Evolutionary conservation across 2,888 invertebrate species (phyloP).

Genomic region (Ceraclea dissimilis): DNA sequence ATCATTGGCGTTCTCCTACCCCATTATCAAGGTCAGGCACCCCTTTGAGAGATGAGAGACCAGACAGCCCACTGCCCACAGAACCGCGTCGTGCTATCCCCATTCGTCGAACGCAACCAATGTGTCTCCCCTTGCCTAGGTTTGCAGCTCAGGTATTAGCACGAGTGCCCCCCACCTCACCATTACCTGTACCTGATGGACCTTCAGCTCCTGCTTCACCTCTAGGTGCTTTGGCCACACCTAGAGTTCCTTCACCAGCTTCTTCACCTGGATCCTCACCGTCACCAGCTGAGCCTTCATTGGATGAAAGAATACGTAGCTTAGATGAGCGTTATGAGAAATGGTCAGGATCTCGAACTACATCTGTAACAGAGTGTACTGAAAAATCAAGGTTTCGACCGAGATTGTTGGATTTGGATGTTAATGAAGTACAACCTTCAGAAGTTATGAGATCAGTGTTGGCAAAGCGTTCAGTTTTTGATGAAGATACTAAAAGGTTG

Average conservation of each 20-base stretch:
- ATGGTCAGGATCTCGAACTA: constrained; percentile 67
- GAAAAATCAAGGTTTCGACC: constrained; percentile 58
- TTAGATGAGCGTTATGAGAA: constrained; percentile 90
- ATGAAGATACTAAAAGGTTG: constrained; percentile 88
- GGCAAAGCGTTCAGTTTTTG: constrained; percentile 89
- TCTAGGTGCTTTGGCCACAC: constrained; percentile 53
- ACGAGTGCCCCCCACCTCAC: constrained; percentile 42
- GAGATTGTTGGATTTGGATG: constrained; percentile 70
- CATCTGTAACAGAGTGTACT: constrained; percentile 47
- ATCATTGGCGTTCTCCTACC: constrained; percentile 33
- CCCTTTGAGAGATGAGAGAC: constrained; percentile 74
- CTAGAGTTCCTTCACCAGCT: constrained; percentile 65
- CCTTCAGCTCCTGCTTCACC: constrained; percentile 40
- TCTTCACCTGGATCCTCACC: constrained; percentile 61
- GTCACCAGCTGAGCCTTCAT: constrained; percentile 68
- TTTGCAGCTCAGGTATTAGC: constrained; percentile 69
- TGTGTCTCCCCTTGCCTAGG: constrained; percentile 80
- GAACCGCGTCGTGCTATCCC: constrained; percentile 63
- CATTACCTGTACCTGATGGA: constrained; percentile 36
- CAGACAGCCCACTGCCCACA: constrained; percentile 57
- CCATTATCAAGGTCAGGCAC: constrained; percentile 76
- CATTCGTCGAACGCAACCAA: constrained; percentile 53
- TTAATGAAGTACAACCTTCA: constrained; percentile 80
- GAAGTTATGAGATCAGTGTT: constrained; percentile 89
- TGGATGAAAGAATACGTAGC: constrained; percentile 87